phyloP scores from a whole-genome alignment of 2,888 invertebrate genomes.

The Orthosia cruda region DNA sequence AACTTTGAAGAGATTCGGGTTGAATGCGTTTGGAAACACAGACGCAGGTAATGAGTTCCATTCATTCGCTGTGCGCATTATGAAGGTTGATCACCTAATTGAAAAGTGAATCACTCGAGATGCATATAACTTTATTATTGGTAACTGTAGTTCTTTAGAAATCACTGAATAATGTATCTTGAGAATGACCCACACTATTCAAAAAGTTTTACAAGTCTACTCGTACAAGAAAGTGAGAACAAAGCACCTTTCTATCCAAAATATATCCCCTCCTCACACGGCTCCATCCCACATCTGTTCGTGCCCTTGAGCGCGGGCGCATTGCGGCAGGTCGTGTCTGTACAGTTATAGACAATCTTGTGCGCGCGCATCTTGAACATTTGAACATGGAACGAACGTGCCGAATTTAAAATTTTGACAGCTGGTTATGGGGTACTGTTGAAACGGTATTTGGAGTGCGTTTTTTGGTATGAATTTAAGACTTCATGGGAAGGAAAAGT shows the following conservation, averaged over 20 bases:
- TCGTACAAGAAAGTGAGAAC: neutral
- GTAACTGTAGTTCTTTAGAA: neutral
- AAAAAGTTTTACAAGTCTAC: too few relatives aligned
- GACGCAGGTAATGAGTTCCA: too few relatives aligned
- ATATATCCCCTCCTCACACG: neutral
- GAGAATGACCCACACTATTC: too few relatives aligned
- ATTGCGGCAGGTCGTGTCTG: constrained; percentile 88
- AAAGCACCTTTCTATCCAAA: neutral
- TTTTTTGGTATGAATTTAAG: constrained; percentile 1
- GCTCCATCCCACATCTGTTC: constrained; percentile 46
- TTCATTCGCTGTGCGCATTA: too few relatives aligned
- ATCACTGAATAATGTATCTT: too few relatives aligned
- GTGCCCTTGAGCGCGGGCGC: constrained; percentile 86
- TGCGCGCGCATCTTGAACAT: constrained; percentile 60
- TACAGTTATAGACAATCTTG: constrained; percentile 79
- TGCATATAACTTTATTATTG: too few relatives aligned
- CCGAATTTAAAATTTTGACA: constrained; percentile 60
- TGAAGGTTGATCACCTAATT: too few relatives aligned
- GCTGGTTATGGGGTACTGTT: constrained; percentile 18
- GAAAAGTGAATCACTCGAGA: too few relatives aligned
- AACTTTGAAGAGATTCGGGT: too few relatives aligned
- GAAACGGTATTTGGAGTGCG: constrained; percentile 31
- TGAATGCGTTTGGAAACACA: too few relatives aligned
- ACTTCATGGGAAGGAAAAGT: neutral
- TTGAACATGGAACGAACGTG: constrained; percentile 51